A percentile compares a stretch with the other conserved stretches of the same genome.
Conservation (phyloP, 2,888 invertebrate species). For the Lathronympha strigana region DNA sequence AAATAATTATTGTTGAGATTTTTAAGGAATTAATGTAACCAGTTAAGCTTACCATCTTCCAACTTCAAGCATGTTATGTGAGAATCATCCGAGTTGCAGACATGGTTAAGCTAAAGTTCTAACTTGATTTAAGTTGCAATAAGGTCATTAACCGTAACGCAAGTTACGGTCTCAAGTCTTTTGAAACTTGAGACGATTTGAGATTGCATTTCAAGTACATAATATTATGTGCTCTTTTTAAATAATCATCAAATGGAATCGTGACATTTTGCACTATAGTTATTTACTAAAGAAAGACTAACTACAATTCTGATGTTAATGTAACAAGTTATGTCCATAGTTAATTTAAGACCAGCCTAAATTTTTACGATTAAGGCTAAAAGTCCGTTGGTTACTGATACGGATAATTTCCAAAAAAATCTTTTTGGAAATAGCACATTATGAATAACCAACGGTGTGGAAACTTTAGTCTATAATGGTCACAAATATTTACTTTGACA, state of each 20-base stretch:
- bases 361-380: too few relatives aligned
- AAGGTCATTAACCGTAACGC: constrained; percentile 52
- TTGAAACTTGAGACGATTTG: constrained; percentile 14
- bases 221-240: neutral
- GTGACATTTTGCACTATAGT: constrained; percentile 25
- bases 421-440: too few relatives aligned
- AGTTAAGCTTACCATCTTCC: constrained; percentile 34
- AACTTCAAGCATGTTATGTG: constrained; percentile 32
- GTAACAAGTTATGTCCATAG: neutral
- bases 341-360: neutral
- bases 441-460: too few relatives aligned
- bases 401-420: too few relatives aligned
- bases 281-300: neutral
- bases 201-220: neutral
- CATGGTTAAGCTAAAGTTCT: constrained; percentile 1
- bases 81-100: constrained; percentile 19
- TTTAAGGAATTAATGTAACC: neutral
- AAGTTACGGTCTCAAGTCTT: constrained; percentile 58
- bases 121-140: constrained; percentile 8
- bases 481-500: too few relatives aligned
- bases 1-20: too few relatives aligned
- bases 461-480: too few relatives aligned
- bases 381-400: too few relatives aligned
- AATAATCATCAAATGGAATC: constrained; percentile 3
- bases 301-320: neutral